A percentile compares a stretch with the other conserved stretches of the same genome.
phyloP scores from a whole-genome alignment of 2,888 invertebrate species.

The Chymomyza caudatula region DNA sequence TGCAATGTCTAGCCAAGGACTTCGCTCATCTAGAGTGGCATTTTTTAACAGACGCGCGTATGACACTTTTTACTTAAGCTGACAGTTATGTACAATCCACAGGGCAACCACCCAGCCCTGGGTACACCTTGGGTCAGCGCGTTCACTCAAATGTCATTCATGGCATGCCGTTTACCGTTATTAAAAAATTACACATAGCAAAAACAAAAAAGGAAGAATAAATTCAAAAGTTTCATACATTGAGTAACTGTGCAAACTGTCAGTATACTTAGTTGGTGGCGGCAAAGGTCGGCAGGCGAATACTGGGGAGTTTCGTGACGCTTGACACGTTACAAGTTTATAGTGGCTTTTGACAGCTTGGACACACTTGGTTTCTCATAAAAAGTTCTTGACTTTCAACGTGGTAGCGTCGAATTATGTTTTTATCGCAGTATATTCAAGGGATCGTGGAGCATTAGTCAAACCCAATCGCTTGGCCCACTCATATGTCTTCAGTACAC shows the following conservation, averaged over 20 bases:
- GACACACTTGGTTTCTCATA: constrained; percentile 64
- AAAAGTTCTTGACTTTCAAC: constrained; percentile 43
- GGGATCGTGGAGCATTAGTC: constrained; percentile 34
- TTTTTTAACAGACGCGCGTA: constrained; percentile 52
- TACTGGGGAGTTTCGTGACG: constrained; percentile 60
- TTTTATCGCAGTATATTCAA: constrained; percentile 43
- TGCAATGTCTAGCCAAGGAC: constrained; percentile 10
- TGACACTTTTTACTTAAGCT: constrained; percentile 75
- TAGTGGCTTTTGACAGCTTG: constrained; percentile 77
- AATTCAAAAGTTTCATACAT: constrained; percentile 65
- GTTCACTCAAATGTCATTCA: constrained; percentile 68
- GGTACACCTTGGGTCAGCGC: constrained; percentile 40
- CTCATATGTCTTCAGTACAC: constrained; percentile 58
- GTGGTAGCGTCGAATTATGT: constrained; percentile 17
- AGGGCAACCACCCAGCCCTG: constrained; percentile 4
- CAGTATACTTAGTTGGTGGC: not conserved
- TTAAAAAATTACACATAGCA: constrained; percentile 56
- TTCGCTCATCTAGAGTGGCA: constrained; percentile 17
- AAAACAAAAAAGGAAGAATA: constrained; percentile 41
- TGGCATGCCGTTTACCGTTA: constrained; percentile 64
- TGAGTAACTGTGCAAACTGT: not conserved
- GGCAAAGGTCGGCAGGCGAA: not conserved
- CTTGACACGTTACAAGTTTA: constrained; percentile 75
- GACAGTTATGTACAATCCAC: constrained; percentile 62
- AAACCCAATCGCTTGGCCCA: constrained; percentile 6